Percentiles rank a stretch among this genome's conserved stretches.
phyloP scores from a whole-genome alignment of 2,797 vertebrate species.

The Calcarius lapponicus region DNA sequence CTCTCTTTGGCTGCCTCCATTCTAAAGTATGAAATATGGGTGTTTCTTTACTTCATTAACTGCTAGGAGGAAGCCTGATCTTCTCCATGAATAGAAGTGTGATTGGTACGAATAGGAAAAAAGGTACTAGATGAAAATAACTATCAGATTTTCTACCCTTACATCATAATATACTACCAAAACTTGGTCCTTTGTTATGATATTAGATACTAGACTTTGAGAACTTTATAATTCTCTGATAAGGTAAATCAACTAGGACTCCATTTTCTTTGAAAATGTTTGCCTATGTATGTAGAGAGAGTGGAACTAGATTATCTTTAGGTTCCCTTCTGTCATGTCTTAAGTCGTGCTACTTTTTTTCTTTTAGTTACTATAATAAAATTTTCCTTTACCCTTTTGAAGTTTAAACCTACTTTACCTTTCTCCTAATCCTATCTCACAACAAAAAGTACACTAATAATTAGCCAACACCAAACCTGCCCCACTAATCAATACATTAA shows the following conservation, averaged over 20 bases:
- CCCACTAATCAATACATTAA: no score
- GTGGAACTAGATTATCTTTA: neutral
- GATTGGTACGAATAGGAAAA: neutral
- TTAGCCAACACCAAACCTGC: no score
- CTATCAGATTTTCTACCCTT: neutral
- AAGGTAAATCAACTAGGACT: neutral
- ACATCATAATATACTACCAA: neutral
- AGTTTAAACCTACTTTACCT: no score
- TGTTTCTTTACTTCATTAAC: neutral
- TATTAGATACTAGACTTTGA: neutral
- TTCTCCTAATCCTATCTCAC: no score
- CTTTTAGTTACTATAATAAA: no score
- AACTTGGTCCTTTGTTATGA: neutral
- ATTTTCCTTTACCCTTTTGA: no score
- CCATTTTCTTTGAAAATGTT: neutral
- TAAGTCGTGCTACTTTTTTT: no score
- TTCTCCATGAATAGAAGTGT: neutral
- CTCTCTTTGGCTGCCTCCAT: neutral
- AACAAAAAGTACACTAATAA: no score
- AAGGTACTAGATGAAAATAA: neutral
- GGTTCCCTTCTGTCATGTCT: no score
- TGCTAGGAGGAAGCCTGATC: neutral
- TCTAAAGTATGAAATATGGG: neutral
- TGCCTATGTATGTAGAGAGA: neutral
- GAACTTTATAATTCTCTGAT: neutral